Conservation (phyloP, 1,140 invertebrate genomes). For the Ectropis grisescens region DNA sequence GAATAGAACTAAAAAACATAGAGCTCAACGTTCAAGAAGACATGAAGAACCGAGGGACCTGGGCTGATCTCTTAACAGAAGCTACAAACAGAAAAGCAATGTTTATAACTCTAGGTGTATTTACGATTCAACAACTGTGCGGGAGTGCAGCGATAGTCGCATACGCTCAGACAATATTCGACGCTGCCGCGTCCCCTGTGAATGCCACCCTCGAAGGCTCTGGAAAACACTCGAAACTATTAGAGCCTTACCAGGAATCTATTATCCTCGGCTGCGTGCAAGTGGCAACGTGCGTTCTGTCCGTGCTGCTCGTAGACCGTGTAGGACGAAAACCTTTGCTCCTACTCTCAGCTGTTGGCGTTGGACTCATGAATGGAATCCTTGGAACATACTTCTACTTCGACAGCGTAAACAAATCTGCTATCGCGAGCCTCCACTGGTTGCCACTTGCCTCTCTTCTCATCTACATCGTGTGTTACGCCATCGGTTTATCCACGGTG, state of each 20-base stretch:
- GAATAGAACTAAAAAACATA: constrained; percentile 75
- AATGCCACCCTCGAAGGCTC: constrained; percentile 23
- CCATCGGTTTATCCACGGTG: constrained; percentile 78
- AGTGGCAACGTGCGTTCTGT: constrained; percentile 73
- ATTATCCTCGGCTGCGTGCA: constrained; percentile 79
- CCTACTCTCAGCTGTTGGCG: constrained; percentile 72
- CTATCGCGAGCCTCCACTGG: constrained; percentile 59
- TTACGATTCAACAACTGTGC: constrained; percentile 81
- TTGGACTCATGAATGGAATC: constrained; percentile 67
- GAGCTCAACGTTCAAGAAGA: constrained; percentile 72
- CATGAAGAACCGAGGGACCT: constrained; percentile 65
- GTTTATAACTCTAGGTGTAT: constrained; percentile 72
- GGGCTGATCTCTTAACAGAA: constrained; percentile 73
- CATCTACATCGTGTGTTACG: constrained; percentile 78
- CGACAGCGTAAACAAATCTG: constrained; percentile 27
- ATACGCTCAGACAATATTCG: constrained; percentile 81
- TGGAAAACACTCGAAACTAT: constrained; percentile 36
- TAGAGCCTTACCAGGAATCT: constrained; percentile 68
- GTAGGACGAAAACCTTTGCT: constrained; percentile 79
- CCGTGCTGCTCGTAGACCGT: constrained; percentile 78
- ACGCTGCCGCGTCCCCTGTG: constrained; percentile 40
- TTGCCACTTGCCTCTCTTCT: constrained; percentile 78
- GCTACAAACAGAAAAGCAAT: constrained; percentile 76
- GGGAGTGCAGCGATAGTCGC: constrained; percentile 82
- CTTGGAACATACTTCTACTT: constrained; percentile 73